Conservation (phyloP, 2,888 invertebrate species). For the Pegoplata infirma region DNA sequence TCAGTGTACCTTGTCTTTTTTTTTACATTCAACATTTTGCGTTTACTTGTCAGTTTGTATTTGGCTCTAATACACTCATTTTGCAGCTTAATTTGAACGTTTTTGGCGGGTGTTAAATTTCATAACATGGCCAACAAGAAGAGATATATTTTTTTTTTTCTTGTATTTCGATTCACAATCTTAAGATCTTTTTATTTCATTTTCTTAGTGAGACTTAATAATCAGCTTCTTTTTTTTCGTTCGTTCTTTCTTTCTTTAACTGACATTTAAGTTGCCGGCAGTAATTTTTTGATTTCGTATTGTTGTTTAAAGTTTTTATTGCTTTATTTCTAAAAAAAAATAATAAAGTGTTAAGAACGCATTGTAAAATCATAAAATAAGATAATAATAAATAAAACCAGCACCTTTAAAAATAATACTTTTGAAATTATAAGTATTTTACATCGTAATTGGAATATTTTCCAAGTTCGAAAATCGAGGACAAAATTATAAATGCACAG, state of each 20-base stretch:
- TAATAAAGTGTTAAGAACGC: too few relatives aligned
- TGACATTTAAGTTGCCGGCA: conserved; percentile 36
- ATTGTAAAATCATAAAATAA: too few relatives aligned
- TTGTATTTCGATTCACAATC: conserved; percentile 17
- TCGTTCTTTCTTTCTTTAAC: not conserved
- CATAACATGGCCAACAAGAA: conserved; percentile 36
- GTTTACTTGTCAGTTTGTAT: conserved; percentile 59
- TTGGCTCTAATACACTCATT: conserved; percentile 64
- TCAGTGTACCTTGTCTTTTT: not conserved
- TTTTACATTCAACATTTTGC: conserved; percentile 23
- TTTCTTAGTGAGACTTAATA: not conserved
- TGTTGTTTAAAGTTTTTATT: not conserved
- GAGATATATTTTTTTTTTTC: not conserved
- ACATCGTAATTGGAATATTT: too few relatives aligned
- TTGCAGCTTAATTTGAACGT: conserved; percentile 64
- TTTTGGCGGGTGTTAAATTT: conserved; percentile 63
- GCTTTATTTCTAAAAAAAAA: not conserved
- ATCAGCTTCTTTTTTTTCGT: not conserved
- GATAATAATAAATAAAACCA: too few relatives aligned
- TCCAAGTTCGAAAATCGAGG: too few relatives aligned
- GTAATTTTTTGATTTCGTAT: not conserved
- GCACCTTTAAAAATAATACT: too few relatives aligned
- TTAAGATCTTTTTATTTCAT: conserved; percentile 25
- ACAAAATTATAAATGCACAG: too few relatives aligned
- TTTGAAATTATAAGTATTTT: too few relatives aligned